phyloP scores from a whole-genome alignment of 2,113 vertebrate species.

The Corythoichthys intestinalis region DNA sequence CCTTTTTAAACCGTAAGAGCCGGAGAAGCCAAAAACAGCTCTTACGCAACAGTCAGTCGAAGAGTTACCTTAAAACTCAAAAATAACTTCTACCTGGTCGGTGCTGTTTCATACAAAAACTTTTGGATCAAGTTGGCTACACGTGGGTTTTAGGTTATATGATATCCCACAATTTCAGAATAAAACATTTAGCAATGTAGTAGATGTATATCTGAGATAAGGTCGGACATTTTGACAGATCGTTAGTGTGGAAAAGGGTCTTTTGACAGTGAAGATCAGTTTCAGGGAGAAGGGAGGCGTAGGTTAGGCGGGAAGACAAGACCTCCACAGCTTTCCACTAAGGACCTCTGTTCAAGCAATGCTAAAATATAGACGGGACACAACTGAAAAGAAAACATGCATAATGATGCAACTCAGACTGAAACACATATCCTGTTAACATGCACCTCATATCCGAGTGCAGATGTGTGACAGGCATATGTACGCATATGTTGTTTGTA shows the following conservation, averaged over 20 bases:
- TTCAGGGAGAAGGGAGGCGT: slow-evolving; percentile 22
- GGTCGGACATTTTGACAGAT: slow-evolving; percentile 12
- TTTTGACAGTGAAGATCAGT: slow-evolving; percentile 21
- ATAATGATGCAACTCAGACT: slow-evolving; percentile 55
- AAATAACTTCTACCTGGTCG: slow-evolving; percentile 23
- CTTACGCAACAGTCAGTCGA: slow-evolving; percentile 39
- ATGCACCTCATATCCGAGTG: slow-evolving; percentile 55
- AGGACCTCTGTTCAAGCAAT: slow-evolving; percentile 47
- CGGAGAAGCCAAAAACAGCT: slow-evolving; percentile 34
- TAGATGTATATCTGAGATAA: not conserved
- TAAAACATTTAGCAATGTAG: slow-evolving; percentile 23
- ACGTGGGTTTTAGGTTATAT: slow-evolving; percentile 32
- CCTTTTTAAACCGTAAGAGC: slow-evolving; percentile 23
- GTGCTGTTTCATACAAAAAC: slow-evolving; percentile 15
- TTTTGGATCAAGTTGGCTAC: slow-evolving; percentile 15
- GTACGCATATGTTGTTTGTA: slow-evolving; percentile 15
- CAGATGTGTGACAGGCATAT: slow-evolving; percentile 37
- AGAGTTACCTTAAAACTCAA: slow-evolving; percentile 28
- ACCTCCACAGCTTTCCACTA: slow-evolving; percentile 44
- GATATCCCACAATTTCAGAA: slow-evolving; percentile 6
- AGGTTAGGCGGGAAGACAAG: slow-evolving; percentile 26
- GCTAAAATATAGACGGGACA: slow-evolving; percentile 44
- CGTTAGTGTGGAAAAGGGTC: slow-evolving; percentile 8
- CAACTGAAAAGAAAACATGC: slow-evolving; percentile 62
- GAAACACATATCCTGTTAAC: slow-evolving; percentile 52